Conservation (phyloP, 1,140 invertebrate genomes). For the Nylanderia fulva region DNA sequence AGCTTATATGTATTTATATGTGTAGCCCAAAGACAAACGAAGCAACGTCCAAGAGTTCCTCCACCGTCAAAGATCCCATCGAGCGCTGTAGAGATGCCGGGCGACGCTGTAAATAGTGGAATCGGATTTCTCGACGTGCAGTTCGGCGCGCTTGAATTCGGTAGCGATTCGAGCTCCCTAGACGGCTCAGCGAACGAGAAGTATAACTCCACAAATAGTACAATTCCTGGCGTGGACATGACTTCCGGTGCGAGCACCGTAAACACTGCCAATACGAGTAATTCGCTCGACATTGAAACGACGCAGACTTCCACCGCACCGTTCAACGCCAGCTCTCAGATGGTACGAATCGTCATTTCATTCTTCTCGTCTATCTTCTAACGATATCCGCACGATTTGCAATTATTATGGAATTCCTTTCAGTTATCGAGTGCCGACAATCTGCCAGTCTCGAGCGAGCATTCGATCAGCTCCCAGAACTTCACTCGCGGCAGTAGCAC, state of each 20-base stretch:
- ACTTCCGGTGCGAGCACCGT: slow-evolving; percentile 77
- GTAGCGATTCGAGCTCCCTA: slow-evolving; percentile 88
- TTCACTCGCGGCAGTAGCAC: slow-evolving; percentile 76
- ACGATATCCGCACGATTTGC: too few species aligned
- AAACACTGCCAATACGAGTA: slow-evolving; percentile 80
- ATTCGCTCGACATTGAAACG: slow-evolving; percentile 82
- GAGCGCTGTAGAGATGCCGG: slow-evolving; percentile 98
- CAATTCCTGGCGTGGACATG: slow-evolving; percentile 80
- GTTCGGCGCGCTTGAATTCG: slow-evolving; percentile 96
- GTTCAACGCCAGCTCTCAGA: slow-evolving; percentile 81
- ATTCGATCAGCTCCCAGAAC: slow-evolving; percentile 79
- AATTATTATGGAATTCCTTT: slow-evolving; percentile 50
- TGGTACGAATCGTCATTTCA: slow-evolving; percentile 77
- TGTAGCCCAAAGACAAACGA: slow-evolving; percentile 88
- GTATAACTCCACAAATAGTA: slow-evolving; percentile 76
- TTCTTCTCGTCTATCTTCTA: too few species aligned
- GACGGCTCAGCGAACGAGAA: slow-evolving; percentile 86
- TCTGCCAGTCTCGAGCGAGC: slow-evolving; percentile 77
- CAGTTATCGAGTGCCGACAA: slow-evolving; percentile 79
- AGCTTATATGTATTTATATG: not conserved
- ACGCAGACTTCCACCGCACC: slow-evolving; percentile 78
- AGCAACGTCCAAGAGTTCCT: slow-evolving; percentile 93
- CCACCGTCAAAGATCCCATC: slow-evolving; percentile 97
- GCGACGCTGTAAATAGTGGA: slow-evolving; percentile 90
- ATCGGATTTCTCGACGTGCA: slow-evolving; percentile 96